A percentile compares a stretch with the other conserved stretches of the same genome.
Evolutionary conservation across 2,888 invertebrate species (phyloP).

Genomic region (Myopa testacea): DNA sequence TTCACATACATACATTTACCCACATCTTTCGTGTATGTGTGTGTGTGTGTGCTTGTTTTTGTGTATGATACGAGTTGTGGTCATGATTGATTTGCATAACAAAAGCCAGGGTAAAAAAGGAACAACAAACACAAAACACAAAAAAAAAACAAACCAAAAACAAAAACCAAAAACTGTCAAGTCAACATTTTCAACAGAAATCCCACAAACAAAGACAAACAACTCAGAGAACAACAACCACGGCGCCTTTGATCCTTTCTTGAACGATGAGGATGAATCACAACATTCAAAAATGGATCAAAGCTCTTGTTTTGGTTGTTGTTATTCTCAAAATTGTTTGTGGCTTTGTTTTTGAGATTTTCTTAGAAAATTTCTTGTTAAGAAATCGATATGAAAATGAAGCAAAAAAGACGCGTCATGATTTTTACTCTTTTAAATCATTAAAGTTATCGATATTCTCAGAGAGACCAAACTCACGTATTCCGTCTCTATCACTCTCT

Average conservation of each 20-base stretch:
- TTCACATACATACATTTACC: not conserved
- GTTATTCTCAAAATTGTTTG: not conserved
- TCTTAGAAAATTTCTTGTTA: no score
- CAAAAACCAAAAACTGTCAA: not conserved
- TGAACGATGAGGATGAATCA: no score
- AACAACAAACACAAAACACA: not conserved
- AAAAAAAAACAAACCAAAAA: not conserved
- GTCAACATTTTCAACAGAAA: no score
- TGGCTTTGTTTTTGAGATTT: no score
- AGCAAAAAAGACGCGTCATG: no score
- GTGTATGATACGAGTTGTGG: not conserved
- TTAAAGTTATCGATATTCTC: no score
- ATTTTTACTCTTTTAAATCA: no score
- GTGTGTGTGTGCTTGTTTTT: slow-evolving; percentile 10
- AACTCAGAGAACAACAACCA: not conserved
- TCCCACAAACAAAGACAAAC: no score
- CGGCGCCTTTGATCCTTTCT: not conserved
- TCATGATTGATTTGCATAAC: slow-evolving; percentile 4
- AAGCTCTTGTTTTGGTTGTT: not conserved
- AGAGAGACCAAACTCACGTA: no score
- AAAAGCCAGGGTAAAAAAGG: not conserved
- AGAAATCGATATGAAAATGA: no score
- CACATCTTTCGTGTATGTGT: slow-evolving; percentile 4
- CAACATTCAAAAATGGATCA: not conserved
- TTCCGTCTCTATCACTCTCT: no score